A percentile compares a stretch with the other conserved stretches of the same genome.
phyloP scores from a whole-genome alignment of 2,113 vertebrate species.

The Hystrix brachyura region DNA sequence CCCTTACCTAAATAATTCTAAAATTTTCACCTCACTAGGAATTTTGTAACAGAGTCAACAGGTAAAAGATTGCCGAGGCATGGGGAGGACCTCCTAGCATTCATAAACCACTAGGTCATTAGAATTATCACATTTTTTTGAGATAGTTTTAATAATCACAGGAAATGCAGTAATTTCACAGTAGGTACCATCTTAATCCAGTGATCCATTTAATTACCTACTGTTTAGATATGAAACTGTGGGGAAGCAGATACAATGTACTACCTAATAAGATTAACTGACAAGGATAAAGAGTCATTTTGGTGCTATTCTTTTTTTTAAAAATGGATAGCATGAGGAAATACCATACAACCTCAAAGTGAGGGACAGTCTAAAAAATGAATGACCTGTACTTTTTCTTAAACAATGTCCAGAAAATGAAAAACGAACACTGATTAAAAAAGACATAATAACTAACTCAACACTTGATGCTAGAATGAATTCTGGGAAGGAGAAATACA shows the following conservation, averaged over 20 bases:
- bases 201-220: background rate
- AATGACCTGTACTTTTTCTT: background rate
- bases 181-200: background rate
- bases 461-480: background rate
- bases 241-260: background rate
- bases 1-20: background rate
- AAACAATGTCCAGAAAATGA: background rate
- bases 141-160: slow-evolving; percentile 36
- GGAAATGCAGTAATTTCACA: background rate
- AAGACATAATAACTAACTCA: background rate
- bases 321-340: background rate
- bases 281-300: background rate
- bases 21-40: background rate
- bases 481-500: background rate
- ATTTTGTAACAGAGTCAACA: background rate
- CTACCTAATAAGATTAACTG: background rate
- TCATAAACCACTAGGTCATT: background rate
- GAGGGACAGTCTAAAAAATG: background rate
- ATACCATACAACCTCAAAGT: background rate
- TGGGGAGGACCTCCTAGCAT: background rate
- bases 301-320: background rate
- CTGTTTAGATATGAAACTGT: background rate
- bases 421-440: background rate
- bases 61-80: background rate
- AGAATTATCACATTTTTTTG: background rate